Base-by-base conservation (phyloP, 2,797 vertebrate species). In the Eospalax fontanierii region DNA sequence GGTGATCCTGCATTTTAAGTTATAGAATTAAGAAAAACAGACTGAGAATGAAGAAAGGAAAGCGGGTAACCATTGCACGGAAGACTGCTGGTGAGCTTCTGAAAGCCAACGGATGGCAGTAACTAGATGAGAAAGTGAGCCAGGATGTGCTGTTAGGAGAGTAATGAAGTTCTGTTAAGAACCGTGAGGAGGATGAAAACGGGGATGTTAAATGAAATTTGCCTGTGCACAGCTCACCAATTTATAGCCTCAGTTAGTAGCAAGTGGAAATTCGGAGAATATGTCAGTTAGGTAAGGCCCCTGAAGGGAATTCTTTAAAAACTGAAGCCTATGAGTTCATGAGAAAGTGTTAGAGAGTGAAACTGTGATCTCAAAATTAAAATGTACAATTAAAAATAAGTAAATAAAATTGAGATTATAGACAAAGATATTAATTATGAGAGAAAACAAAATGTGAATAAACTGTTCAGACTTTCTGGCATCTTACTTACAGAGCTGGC, bases 281-380 rank as follows among this genome's bases (percentile, higher is more conserved):
- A 9, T 68, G 33, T 79, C 22, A 4, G 50, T n/a, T 21, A 46
- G 8, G 4, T 38, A n/a, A 84, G 81, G 50, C 38, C 43, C 16
- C 59, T 54, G n/a, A n/a, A n/a, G n/a, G n/a, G n/a, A 16, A 71
- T 85, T 33, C 76, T 76, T 66, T 68, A 28, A 18, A 71, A 97
- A 92, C 71, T 15, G 33, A 81, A 88, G 5, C 38, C 59, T 16
- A 43, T 4, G 38, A 66, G 11, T 78, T 61, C 28, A 46, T 65
- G 21, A 76, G 54, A 84, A 70, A 46, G 46, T 11, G 1, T 28
- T 80, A 8, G 5, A 4, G 0, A 68, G 3, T 78, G 22, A 75
- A 87, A 87, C 35, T 63, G 46, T 43, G 28, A 59, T 59, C 22
- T 79, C 40, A 73, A 26, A 89, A 94, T 87, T 79, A 54, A 61